phyloP scores from a whole-genome alignment of 1,140 invertebrate genomes.

The Wiebesia pumilae region DNA sequence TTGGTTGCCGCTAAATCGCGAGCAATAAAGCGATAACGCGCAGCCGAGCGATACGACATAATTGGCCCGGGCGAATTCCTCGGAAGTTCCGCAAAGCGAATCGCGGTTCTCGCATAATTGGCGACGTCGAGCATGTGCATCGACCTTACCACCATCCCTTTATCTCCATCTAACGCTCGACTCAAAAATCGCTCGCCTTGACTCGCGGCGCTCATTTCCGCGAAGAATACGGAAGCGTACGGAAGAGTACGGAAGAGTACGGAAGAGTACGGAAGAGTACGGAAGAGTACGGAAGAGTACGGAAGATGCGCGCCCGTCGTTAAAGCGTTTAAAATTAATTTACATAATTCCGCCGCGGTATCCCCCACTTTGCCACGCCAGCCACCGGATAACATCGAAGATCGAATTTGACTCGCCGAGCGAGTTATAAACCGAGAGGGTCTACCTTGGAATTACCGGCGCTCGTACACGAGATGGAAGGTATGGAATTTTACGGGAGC shows the following conservation, averaged over 20 bases:
- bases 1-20: constrained; percentile 24
- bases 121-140: constrained; percentile 3
- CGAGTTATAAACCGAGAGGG: not conserved
- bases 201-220: not conserved
- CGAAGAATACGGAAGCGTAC: too few species aligned
- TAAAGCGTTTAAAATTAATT: constrained; percentile 27
- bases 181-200: constrained; percentile 1
- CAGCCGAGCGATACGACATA: constrained; percentile 38
- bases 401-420: constrained; percentile 7
- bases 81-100: constrained; percentile 30
- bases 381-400: not conserved
- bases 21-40: constrained; percentile 46
- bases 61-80: constrained; percentile 41
- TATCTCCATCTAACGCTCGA: constrained; percentile 11
- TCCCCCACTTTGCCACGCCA: too few species aligned
- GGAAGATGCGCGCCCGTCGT: not conserved
- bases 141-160: not conserved
- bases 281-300: not conserved
- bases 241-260: not conserved
- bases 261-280: not conserved
- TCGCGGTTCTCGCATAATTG: constrained; percentile 25
- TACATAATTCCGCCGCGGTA: not conserved
- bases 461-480: not conserved
- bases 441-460: not conserved
- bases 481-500: not conserved